Evolutionary conservation across 1,140 invertebrate species (phyloP).

Genomic region (Cydia fagiglandana): DNA sequence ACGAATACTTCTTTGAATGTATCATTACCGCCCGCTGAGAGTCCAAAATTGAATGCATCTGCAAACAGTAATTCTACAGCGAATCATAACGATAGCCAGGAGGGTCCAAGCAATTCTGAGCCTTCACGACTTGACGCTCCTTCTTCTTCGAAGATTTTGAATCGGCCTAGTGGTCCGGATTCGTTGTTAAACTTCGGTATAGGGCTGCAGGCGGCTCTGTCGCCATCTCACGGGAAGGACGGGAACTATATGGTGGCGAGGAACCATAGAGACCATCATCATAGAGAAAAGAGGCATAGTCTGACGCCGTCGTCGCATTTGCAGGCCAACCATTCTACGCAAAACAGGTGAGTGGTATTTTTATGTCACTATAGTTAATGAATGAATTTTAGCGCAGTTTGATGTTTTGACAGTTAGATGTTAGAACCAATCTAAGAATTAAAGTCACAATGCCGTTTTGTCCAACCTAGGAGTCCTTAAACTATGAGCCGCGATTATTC

Average conservation of each 20-base stretch:
- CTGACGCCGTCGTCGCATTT: constrained; percentile 82
- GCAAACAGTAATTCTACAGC: constrained; percentile 44
- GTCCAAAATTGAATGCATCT: constrained; percentile 59
- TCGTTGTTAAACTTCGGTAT: constrained; percentile 66
- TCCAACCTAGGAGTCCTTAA: no score
- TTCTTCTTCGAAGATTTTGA: constrained; percentile 56
- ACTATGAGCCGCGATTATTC: no score
- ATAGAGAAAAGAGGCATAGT: constrained; percentile 84
- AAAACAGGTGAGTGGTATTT: constrained; percentile 64
- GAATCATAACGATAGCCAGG: constrained; percentile 52
- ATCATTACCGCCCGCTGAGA: constrained; percentile 63
- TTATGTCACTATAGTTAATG: background rate
- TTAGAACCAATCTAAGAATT: no score
- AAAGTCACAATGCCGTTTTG: no score
- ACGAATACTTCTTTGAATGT: constrained; percentile 73
- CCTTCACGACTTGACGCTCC: constrained; percentile 53
- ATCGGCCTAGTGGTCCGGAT: constrained; percentile 58
- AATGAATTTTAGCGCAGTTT: constrained; percentile 9
- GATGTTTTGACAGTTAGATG: constrained; percentile 1
- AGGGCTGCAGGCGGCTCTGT: constrained; percentile 65
- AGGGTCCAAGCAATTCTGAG: constrained; percentile 52
- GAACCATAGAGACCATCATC: constrained; percentile 75
- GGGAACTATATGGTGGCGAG: constrained; percentile 56
- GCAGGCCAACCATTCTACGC: constrained; percentile 73
- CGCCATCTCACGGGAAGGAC: constrained; percentile 64